These are phyloP conservation scores for Geopemphigus sp. DNA, from an alignment of 1,140 invertebrate genomes.

Conservation along the genomic window DNA sequence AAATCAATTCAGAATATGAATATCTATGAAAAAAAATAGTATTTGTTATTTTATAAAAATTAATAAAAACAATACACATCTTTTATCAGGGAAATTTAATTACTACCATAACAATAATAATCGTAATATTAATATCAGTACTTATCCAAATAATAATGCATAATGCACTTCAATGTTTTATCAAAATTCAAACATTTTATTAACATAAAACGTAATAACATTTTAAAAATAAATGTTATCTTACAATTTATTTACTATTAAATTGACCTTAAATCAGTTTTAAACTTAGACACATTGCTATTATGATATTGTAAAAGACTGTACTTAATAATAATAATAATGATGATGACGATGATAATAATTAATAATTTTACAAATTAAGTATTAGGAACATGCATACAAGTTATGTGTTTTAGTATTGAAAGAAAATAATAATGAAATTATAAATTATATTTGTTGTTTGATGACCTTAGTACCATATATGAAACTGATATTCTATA, in stretches of 20 bases:
- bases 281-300: neutral
- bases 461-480: conserved; percentile 20
- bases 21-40: neutral
- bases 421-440: neutral
- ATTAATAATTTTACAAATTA: conserved; percentile 10
- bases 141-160: conserved; percentile 5
- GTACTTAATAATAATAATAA: too few species aligned
- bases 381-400: neutral
- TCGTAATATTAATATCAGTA: neutral
- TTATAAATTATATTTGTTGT: neutral
- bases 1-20: neutral
- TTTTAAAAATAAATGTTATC: conserved; percentile 8
- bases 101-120: conserved; percentile 2
- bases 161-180: neutral
- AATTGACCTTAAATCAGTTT: neutral
- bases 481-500: neutral
- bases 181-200: conserved; percentile 15
- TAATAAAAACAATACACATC: neutral
- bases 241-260: neutral
- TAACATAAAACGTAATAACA: conserved; percentile 17
- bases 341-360: neutral
- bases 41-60: too few species aligned
- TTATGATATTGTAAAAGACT: neutral
- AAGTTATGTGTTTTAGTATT: neutral
- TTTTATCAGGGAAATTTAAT: neutral